phyloP scores from a whole-genome alignment of 2,797 vertebrate species.

The Poecile montanus region DNA sequence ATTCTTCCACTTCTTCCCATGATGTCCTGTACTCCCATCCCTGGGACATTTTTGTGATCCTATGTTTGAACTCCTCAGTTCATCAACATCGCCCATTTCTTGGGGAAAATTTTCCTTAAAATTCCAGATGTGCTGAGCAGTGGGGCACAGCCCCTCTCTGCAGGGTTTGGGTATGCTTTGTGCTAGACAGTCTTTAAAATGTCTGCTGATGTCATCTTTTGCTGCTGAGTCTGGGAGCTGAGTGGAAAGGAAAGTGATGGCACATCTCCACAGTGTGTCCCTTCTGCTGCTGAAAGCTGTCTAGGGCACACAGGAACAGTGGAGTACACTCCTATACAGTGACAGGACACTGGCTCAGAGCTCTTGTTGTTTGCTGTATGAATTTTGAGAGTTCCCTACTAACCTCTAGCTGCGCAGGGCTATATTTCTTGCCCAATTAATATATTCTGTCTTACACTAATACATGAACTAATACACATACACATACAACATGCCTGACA shows the following conservation, averaged over 20 bases:
- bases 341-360: not conserved
- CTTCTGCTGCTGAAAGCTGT: not conserved
- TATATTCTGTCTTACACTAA: not conserved
- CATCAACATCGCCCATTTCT: not conserved
- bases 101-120: not conserved
- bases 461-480: not conserved
- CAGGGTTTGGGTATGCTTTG: not conserved
- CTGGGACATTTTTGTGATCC: not conserved
- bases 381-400: not conserved
- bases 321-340: accelerated
- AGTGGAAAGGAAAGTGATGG: not conserved
- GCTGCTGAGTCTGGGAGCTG: not conserved
- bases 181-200: not conserved
- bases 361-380: not conserved
- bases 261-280: not conserved
- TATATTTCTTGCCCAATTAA: not conserved
- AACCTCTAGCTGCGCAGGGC: not conserved
- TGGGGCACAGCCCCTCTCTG: accelerated
- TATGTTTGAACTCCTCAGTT: not conserved
- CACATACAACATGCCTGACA: not conserved
- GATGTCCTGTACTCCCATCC: not conserved
- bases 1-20: not conserved
- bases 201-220: accelerated
- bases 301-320: not conserved
- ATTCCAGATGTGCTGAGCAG: not conserved